These are phyloP conservation scores for Genyomyrus donnyi DNA, from an alignment of 2,113 vertebrate species.

Conservation along the genomic window DNA sequence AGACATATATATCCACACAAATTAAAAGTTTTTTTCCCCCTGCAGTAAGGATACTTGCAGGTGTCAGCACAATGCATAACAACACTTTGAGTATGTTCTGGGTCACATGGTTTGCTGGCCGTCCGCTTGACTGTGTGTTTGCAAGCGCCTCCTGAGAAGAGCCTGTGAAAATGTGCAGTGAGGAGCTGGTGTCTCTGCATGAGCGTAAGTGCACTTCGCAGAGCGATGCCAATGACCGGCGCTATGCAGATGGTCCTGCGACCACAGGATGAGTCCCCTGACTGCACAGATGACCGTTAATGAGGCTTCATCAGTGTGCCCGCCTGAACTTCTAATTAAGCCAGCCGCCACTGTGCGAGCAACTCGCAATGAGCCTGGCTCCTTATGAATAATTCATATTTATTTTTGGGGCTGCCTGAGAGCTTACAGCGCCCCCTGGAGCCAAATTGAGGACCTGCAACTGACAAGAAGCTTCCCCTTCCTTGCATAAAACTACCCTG, in stretches of 20 bases:
- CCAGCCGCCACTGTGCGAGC: slow-evolving; percentile 18
- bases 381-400: slow-evolving; percentile 64
- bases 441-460: not conserved
- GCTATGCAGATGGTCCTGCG: slow-evolving; percentile 21
- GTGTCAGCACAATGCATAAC: not conserved
- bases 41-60: not conserved
- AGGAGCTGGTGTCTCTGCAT: not conserved
- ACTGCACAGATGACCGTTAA: slow-evolving; percentile 48
- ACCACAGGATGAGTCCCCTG: slow-evolving; percentile 46
- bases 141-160: not conserved
- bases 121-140: not conserved
- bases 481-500: not conserved
- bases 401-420: not conserved
- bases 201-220: not conserved
- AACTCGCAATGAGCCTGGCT: slow-evolving; percentile 52
- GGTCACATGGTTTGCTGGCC: not conserved
- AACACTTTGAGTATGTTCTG: not conserved
- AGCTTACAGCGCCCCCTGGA: slow-evolving; percentile 8
- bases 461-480: not conserved
- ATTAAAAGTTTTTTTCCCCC: not conserved
- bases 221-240: not conserved
- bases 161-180: not conserved
- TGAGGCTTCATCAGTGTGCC: slow-evolving; percentile 54
- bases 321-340: slow-evolving; percentile 70
- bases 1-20: not conserved